Percentiles rank a stretch among this genome's conserved stretches.
phyloP scores from a whole-genome alignment of 2,113 vertebrate genomes.

The Onychorhynchus coronatus region DNA sequence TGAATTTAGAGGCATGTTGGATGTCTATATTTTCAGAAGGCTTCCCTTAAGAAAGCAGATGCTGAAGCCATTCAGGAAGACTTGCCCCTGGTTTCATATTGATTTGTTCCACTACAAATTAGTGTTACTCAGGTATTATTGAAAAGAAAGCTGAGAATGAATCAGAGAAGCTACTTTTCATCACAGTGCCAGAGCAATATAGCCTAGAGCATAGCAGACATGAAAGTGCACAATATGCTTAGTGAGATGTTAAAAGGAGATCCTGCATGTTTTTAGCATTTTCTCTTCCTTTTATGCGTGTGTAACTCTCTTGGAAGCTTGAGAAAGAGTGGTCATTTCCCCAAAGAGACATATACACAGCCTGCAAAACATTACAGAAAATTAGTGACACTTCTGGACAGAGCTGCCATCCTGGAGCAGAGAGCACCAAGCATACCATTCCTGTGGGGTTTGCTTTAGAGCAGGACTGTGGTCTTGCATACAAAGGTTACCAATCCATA shows the following conservation, averaged over 20 bases:
- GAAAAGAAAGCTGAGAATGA: background rate
- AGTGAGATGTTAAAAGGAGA: background rate
- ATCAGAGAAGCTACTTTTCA: slow-evolving; percentile 23
- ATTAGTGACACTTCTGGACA: background rate
- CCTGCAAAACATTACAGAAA: background rate
- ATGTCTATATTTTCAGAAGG: background rate
- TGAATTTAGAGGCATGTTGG: background rate
- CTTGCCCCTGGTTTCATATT: background rate
- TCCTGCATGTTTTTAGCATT: background rate
- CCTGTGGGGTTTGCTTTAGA: background rate
- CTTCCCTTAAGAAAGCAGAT: background rate
- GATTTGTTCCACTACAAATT: background rate
- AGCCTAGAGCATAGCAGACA: background rate
- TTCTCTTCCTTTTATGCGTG: background rate
- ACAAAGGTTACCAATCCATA: background rate
- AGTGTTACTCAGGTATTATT: background rate
- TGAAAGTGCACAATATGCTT: background rate
- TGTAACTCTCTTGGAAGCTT: background rate
- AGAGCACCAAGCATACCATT: rapidly evolving
- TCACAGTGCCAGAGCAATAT: background rate
- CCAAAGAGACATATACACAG: background rate
- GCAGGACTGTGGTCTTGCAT: background rate
- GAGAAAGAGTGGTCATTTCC: background rate
- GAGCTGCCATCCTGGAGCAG: background rate
- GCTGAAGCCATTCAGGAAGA: background rate